phyloP scores from a whole-genome alignment of 92 coral and sea anemone species.

The Pocillopora meandrina region DNA sequence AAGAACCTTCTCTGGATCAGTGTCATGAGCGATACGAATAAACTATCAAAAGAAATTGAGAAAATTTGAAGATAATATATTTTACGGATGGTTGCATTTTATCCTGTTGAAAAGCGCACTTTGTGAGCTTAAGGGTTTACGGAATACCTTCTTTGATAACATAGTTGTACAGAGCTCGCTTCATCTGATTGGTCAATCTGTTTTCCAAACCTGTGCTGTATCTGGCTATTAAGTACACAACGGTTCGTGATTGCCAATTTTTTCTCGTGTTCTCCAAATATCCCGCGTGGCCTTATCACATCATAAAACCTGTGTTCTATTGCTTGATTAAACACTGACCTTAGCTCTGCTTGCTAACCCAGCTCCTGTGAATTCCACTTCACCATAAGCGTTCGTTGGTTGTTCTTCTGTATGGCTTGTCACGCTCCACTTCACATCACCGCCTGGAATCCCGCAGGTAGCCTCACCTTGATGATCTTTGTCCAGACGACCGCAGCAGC shows the following conservation, averaged over 20 bases:
- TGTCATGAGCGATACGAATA: constrained; percentile 74
- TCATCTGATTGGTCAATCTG: too few relatives aligned
- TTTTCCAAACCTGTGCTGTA: too few relatives aligned
- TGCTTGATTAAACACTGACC: constrained; percentile 39
- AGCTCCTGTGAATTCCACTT: constrained; percentile 87
- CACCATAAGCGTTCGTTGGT: constrained; percentile 88
- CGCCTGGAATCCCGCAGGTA: constrained; percentile 28
- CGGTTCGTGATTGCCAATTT: neutral
- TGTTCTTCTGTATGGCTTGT: constrained; percentile 53
- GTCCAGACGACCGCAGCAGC: constrained; percentile 78
- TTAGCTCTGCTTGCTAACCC: constrained; percentile 86
- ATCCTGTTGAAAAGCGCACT: too few relatives aligned
- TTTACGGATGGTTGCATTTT: neutral
- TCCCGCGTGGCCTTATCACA: neutral
- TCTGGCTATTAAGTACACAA: neutral
- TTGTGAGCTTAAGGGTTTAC: too few relatives aligned
- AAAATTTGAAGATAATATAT: neutral
- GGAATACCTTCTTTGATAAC: too few relatives aligned
- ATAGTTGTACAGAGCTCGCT: too few relatives aligned
- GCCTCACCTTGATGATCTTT: constrained; percentile 60
- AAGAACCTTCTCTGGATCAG: constrained; percentile 71
- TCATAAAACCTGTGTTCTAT: neutral
- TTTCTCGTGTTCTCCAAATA: too few relatives aligned
- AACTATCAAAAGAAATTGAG: constrained; percentile 39
- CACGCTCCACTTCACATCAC: constrained; percentile 66